phyloP scores from a whole-genome alignment of 1,140 invertebrate genomes.

The Zophobas morio region DNA sequence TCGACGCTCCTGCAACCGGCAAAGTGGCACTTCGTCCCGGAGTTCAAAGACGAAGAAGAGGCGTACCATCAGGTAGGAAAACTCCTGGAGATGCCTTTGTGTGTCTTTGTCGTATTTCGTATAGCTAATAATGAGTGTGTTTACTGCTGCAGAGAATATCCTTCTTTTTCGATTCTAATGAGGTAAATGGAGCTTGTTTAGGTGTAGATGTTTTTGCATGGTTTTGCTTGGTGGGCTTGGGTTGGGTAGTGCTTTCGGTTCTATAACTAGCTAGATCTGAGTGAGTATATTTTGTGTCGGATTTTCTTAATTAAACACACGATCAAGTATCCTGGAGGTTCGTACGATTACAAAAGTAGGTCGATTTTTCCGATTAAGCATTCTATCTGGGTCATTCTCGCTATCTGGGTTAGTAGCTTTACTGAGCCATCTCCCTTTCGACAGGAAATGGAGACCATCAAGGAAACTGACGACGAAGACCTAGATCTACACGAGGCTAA shows the following conservation, averaged over 20 bases:
- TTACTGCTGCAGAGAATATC: slow-evolving; percentile 63
- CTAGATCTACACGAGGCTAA: slow-evolving; percentile 62
- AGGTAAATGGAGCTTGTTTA: slow-evolving; percentile 60
- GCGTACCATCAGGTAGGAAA: slow-evolving; percentile 64
- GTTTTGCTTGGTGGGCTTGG: too few relatives aligned
- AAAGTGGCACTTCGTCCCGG: slow-evolving; percentile 76
- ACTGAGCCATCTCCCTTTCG: slow-evolving; percentile 49
- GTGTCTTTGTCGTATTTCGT: slow-evolving; percentile 47
- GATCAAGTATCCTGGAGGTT: too few relatives aligned
- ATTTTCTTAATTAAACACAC: too few relatives aligned
- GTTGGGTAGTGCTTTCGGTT: too few relatives aligned
- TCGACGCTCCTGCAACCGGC: slow-evolving; percentile 78
- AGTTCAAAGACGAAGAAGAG: slow-evolving; percentile 69
- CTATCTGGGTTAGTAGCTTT: too few relatives aligned
- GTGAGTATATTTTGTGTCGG: too few relatives aligned
- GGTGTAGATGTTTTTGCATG: slow-evolving; percentile 14
- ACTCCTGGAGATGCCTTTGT: not conserved
- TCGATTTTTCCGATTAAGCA: too few relatives aligned
- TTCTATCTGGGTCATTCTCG: too few relatives aligned
- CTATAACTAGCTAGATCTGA: too few relatives aligned
- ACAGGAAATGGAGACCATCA: slow-evolving; percentile 75
- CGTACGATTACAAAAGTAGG: too few relatives aligned
- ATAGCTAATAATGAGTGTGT: slow-evolving; percentile 25
- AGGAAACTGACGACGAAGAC: slow-evolving; percentile 73
- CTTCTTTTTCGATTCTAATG: slow-evolving; percentile 65